phyloP scores from a whole-genome alignment of 1,140 invertebrate species.

The Brachionus rotundiformis region DNA sequence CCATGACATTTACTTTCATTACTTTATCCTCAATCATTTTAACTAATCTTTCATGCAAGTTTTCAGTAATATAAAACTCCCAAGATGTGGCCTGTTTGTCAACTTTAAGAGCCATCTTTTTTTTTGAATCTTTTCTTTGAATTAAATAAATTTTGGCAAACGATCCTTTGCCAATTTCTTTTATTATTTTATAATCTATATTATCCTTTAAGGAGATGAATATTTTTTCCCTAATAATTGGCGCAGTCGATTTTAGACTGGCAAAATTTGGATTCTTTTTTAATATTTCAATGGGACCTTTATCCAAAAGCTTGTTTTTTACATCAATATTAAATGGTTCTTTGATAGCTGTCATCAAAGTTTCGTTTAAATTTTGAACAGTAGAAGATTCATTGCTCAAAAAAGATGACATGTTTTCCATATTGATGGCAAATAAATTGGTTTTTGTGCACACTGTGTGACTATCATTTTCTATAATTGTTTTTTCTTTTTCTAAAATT shows the following conservation, averaged over 20 bases:
- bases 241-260: neutral
- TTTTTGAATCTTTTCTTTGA: constrained; percentile 5
- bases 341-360: constrained; percentile 35
- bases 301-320: constrained; percentile 41
- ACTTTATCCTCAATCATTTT: constrained; percentile 11
- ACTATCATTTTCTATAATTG: neutral
- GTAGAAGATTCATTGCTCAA: constrained; percentile 3
- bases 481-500: constrained; percentile 10
- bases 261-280: constrained; percentile 41
- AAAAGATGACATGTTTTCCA: neutral
- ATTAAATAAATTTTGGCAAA: constrained; percentile 46
- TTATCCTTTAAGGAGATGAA: neutral
- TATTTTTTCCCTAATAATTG: constrained; percentile 18
- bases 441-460: neutral
- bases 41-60: constrained; percentile 13
- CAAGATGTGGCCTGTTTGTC: constrained; percentile 45
- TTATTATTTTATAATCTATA: constrained; percentile 13
- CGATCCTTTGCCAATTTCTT: constrained; percentile 31
- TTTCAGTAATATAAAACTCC: constrained; percentile 48
- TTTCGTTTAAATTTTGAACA: constrained; percentile 40
- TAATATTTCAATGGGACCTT: neutral
- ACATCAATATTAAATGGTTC: constrained; percentile 48
- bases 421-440: neutral
- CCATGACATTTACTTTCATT: constrained; percentile 41
- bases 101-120: constrained; percentile 44